A percentile compares a stretch with the other conserved stretches of the same genome.
phyloP scores from a whole-genome alignment of 30 jellyfish, hydroid and myxozoan species.

The Nemopilema nomurai region DNA sequence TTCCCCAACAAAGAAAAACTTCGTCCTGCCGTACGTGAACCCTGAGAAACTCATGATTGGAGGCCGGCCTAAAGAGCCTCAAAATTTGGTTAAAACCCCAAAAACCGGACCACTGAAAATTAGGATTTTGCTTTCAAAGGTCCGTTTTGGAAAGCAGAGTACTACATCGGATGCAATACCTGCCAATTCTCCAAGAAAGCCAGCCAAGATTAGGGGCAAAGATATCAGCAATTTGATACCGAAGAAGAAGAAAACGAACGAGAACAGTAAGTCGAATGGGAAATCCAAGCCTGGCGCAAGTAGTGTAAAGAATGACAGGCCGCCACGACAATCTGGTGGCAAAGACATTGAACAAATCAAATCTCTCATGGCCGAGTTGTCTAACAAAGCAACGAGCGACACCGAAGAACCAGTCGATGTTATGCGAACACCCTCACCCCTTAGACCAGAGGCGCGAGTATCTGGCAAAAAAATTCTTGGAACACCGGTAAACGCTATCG shows the following conservation, averaged over 20 bases:
- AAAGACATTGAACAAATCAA: constrained; percentile 61
- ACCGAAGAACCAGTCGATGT: constrained; percentile 54
- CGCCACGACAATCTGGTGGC: constrained; percentile 53
- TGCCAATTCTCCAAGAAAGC: constrained; percentile 14
- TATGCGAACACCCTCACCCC: constrained; percentile 60
- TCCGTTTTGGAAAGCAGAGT: constrained; percentile 14
- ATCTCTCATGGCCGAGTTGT: constrained; percentile 47
- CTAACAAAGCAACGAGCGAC: constrained; percentile 41
- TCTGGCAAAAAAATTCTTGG: constrained; percentile 48
- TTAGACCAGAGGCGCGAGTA: constrained; percentile 28
- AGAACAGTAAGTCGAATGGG: background rate
- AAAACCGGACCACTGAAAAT: constrained; percentile 22
- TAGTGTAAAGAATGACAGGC: constrained; percentile 9
- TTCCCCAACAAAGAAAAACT: constrained; percentile 31
- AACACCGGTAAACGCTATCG: constrained; percentile 36
- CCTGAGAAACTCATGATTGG: constrained; percentile 38
- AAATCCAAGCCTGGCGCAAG: background rate
- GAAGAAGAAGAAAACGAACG: background rate
- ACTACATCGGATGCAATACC: background rate
- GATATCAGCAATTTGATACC: background rate
- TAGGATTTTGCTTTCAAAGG: constrained; percentile 32
- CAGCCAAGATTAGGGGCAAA: constrained; percentile 10
- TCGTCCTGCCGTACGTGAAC: constrained; percentile 48
- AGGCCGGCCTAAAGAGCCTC: constrained; percentile 5
- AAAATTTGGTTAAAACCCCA: constrained; percentile 4